Percentiles rank a stretch among this genome's conserved stretches.
Conservation (phyloP, 2,113 vertebrate species). For the Plectropomus leopardus region DNA sequence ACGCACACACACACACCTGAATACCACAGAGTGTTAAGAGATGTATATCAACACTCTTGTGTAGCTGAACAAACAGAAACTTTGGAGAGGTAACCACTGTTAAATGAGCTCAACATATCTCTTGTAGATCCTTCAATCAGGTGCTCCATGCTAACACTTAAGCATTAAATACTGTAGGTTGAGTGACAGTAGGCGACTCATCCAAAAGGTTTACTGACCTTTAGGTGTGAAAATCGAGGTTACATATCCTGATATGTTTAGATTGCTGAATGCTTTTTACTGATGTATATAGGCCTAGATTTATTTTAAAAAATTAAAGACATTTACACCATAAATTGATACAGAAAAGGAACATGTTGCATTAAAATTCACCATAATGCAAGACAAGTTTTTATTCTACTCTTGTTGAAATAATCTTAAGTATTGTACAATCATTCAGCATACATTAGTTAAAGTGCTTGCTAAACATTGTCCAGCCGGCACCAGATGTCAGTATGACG, state of each 20-base stretch:
- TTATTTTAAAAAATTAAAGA: no score
- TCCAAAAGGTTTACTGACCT: not conserved
- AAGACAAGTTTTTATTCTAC: no score
- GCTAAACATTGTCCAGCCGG: no score
- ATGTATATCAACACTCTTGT: conserved; percentile 41
- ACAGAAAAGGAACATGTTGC: no score
- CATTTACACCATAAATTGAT: no score
- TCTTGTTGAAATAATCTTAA: not conserved
- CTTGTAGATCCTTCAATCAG: not conserved
- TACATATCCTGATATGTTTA: not conserved
- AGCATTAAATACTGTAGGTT: not conserved
- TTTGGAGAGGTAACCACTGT: not conserved
- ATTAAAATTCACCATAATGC: no score
- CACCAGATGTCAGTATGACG: no score
- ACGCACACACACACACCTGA: conserved; percentile 38
- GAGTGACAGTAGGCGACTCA: not conserved
- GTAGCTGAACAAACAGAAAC: conserved; percentile 33
- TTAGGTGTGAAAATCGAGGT: not conserved
- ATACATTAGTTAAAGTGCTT: not conserved
- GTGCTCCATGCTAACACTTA: not conserved
- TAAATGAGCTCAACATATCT: conserved; percentile 37
- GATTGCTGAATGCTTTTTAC: not conserved
- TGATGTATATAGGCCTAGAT: no score
- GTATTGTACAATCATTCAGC: not conserved
- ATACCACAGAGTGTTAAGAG: conserved; percentile 47